A percentile compares a stretch with the other conserved stretches of the same genome.
Conservation (phyloP, 2,113 vertebrate genomes). For the Dascyllus trimaculatus region DNA sequence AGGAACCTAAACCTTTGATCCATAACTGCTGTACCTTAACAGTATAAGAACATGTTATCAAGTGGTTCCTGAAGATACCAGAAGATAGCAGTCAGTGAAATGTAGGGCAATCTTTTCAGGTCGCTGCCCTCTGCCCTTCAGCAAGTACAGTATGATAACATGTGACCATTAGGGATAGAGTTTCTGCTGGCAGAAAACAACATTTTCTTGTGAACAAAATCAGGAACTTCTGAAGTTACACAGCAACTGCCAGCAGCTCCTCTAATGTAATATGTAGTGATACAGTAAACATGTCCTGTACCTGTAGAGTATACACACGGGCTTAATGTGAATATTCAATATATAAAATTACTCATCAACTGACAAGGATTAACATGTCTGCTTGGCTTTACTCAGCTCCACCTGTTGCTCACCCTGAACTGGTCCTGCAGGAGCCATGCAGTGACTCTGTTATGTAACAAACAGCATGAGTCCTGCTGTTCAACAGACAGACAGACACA, state of each 20-base stretch:
- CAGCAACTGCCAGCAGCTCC: background rate
- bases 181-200: no score
- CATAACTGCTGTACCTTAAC: conserved; percentile 19
- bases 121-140: conserved; percentile 3
- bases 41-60: conserved; percentile 62
- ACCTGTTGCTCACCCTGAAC: no score
- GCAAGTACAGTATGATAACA: conserved; percentile 4
- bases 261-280: background rate
- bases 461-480: no score
- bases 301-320: no score
- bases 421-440: no score
- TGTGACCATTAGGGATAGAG: background rate
- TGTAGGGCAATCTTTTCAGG: conserved; percentile 4
- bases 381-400: no score
- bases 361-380: no score
- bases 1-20: conserved; percentile 59
- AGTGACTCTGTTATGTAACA: no score
- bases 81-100: conserved; percentile 25
- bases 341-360: no score
- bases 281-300: no score
- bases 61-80: conserved; percentile 34
- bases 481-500: no score
- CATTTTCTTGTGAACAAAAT: background rate
- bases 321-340: no score
- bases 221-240: background rate